phyloP scores from a whole-genome alignment of 2,888 invertebrate species.

The Drosophila nigricruria region DNA sequence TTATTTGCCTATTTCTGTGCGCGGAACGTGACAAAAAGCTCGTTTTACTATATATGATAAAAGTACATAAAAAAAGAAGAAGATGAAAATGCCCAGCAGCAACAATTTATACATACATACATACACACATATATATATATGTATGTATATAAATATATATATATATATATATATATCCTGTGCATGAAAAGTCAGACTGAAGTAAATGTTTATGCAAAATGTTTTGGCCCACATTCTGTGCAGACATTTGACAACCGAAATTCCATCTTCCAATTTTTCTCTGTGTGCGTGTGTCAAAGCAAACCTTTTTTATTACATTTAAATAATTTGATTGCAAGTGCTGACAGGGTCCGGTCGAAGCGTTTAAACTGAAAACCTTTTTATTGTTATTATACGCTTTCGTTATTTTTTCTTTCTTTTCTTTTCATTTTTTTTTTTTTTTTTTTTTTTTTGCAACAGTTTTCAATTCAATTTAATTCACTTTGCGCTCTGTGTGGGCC shows the following conservation, averaged over 20 bases:
- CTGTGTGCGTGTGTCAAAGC: slow-evolving; percentile 28
- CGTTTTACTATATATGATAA: slow-evolving; percentile 52
- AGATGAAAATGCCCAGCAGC: slow-evolving; percentile 38
- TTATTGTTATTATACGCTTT: slow-evolving; percentile 48
- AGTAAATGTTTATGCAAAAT: slow-evolving; percentile 63
- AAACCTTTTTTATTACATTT: slow-evolving; percentile 78
- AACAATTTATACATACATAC: slow-evolving; percentile 23
- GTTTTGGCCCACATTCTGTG: slow-evolving; percentile 60
- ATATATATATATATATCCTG: slow-evolving; percentile 2
- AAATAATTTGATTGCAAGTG: slow-evolving; percentile 78
- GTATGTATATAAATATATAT: background rate
- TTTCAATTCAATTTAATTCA: slow-evolving; percentile 81
- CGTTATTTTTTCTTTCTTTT: slow-evolving; percentile 4
- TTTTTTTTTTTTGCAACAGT: slow-evolving; percentile 56
- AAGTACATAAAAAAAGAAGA: slow-evolving; percentile 6
- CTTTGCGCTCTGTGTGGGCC: slow-evolving; percentile 58
- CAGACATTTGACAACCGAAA: slow-evolving; percentile 58
- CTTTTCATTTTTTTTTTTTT: background rate
- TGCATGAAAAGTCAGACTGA: slow-evolving; percentile 24
- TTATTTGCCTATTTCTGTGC: slow-evolving; percentile 78
- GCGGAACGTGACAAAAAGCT: slow-evolving; percentile 77
- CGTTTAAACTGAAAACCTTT: slow-evolving; percentile 68
- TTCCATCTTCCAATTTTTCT: slow-evolving; percentile 13
- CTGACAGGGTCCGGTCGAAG: slow-evolving; percentile 50
- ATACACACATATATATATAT: background rate